phyloP scores from a whole-genome alignment of 2,888 invertebrate species.

The Homarus gammarus region DNA sequence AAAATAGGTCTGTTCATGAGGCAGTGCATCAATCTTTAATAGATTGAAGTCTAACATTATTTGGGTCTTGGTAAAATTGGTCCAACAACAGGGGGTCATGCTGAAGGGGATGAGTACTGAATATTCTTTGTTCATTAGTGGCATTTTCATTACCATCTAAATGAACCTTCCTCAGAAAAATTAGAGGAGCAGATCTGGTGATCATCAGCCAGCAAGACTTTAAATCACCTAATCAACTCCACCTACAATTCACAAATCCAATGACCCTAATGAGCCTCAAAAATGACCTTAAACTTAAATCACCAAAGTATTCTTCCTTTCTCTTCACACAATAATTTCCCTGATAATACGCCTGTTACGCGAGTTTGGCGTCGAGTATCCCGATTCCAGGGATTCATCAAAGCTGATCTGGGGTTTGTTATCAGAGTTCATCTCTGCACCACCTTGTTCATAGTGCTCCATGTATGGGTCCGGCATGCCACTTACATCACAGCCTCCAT shows the following conservation, averaged over 20 bases:
- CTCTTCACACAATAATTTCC: conserved; percentile 89
- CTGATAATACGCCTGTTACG: conserved; percentile 94
- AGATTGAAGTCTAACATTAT: background rate
- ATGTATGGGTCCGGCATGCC: conserved; percentile 93
- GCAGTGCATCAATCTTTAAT: conserved; percentile 5
- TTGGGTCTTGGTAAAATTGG: background rate
- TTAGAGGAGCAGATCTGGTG: background rate
- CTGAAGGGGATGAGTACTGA: background rate
- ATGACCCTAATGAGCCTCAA: background rate
- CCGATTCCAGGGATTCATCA: conserved; percentile 95
- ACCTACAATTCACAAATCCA: background rate
- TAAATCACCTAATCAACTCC: background rate
- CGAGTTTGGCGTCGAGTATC: conserved; percentile 96
- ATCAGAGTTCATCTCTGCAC: conserved; percentile 80
- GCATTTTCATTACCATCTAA: background rate
- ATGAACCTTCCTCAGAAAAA: background rate
- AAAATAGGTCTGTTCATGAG: conserved; percentile 1
- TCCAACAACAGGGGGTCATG: background rate
- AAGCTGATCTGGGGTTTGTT: conserved; percentile 92
- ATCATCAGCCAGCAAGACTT: background rate
- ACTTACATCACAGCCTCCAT: conserved; percentile 96
- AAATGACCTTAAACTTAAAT: background rate
- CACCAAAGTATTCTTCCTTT: conserved; percentile 4
- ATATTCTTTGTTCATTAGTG: background rate
- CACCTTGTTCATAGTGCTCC: conserved; percentile 80